Base-by-base conservation (phyloP, 1,140 invertebrate species). In the Apis dorsata region DNA sequence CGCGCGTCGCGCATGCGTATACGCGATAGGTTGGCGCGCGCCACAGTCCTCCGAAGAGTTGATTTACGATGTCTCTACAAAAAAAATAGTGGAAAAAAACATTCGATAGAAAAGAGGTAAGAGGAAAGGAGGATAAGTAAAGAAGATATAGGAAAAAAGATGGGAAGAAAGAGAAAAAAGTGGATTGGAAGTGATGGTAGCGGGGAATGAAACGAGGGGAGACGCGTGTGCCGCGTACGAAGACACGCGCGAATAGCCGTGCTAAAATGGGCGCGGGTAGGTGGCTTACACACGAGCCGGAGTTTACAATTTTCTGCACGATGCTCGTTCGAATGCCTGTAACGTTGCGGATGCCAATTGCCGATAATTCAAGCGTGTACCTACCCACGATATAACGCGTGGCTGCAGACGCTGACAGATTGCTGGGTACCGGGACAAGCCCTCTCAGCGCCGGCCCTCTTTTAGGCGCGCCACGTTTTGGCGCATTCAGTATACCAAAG, bases 301-400 rank as follows among this genome's bases (percentile, higher is more conserved):
- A 82, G 85, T 86, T 89, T 88, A 88, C 89, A 89, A 89, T 89
- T 90, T 90, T 86, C 88, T 89, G 86, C 85, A 83, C 89, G 85
- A 85, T 81, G 88, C 76, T 88, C 86, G 86, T 88, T 87, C 85
- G 83, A 86, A 88, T 86, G 88, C 89, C 88, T 87, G 86, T 85
- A 90, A 90, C 84, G 90, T 90, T 90, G 86, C 87, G 89, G 86
- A 90, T 89, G 89, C 89, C 90, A 90, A 90, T 91, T 90, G 90
- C 73, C 89, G 88, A 91, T 91, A 91, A 90, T 91, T 88, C 87
- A 90, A 91, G 86, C 34, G 88, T 89, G 70, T 83, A 88, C 83
- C 85, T 84, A 81, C 79, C 83, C 85, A 87, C 88, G 89, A 91
- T 90, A 77, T 77, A 89, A 89, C 88, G 86, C 85, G 73, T 53